Conservation (phyloP, 2,888 invertebrate genomes). For the Drosophila lacicola region DNA sequence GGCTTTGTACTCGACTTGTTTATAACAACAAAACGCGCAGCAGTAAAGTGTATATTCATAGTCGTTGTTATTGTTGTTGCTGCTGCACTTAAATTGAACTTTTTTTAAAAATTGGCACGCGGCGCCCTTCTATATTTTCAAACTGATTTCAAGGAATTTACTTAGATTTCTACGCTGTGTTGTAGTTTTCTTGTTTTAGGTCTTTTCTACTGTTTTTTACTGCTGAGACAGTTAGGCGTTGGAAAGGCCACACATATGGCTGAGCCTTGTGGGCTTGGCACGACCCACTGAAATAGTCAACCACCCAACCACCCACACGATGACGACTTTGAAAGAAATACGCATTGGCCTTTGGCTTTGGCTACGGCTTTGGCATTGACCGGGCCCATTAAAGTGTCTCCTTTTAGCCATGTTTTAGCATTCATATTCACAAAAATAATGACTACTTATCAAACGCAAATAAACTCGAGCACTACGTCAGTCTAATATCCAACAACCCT, state of each 20-base stretch:
- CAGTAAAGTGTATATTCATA: slow-evolving; percentile 34
- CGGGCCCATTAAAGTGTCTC: slow-evolving; percentile 58
- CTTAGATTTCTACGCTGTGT: slow-evolving; percentile 39
- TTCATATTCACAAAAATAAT: slow-evolving; percentile 22
- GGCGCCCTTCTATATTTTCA: slow-evolving; percentile 24
- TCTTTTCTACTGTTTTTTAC: slow-evolving; percentile 13
- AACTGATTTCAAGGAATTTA: slow-evolving; percentile 68
- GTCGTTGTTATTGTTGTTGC: slow-evolving; percentile 27
- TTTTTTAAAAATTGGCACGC: slow-evolving; percentile 67
- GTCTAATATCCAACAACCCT: slow-evolving; percentile 52
- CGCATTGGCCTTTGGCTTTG: slow-evolving; percentile 60
- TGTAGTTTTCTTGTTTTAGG: slow-evolving; percentile 2
- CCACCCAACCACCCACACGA: slow-evolving; percentile 35
- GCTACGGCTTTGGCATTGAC: slow-evolving; percentile 65
- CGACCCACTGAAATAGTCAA: slow-evolving; percentile 6
- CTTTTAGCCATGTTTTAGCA: slow-evolving; percentile 53
- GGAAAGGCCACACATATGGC: slow-evolving; percentile 45
- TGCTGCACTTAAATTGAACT: slow-evolving; percentile 70
- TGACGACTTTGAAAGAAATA: slow-evolving; percentile 73
- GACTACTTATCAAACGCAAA: slow-evolving; percentile 8
- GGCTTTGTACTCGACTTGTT: slow-evolving; percentile 57
- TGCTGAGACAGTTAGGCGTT: slow-evolving; percentile 59
- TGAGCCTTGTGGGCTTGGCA: slow-evolving; percentile 40
- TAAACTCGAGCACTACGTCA: slow-evolving; percentile 23
- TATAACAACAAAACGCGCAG: slow-evolving; percentile 56